These are phyloP conservation scores for Protobothrops flavoviridis DNA, from an alignment of 2,113 vertebrate species.

Conservation along the genomic window DNA sequence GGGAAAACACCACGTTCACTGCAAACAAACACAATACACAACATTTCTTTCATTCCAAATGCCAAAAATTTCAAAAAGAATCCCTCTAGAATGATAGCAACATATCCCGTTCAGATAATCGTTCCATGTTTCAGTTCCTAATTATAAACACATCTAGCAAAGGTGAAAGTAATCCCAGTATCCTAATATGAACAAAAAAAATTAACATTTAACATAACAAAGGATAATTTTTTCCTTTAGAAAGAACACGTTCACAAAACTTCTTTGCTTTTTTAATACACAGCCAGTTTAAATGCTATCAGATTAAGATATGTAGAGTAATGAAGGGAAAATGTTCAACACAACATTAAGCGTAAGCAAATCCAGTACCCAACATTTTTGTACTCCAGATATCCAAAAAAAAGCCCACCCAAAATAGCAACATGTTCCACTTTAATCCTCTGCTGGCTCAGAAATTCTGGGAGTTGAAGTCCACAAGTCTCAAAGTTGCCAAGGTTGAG, in stretches of 20 bases:
- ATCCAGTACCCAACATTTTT: not conserved
- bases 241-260: not conserved
- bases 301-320: not conserved
- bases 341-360: not conserved
- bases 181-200: not conserved
- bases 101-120: not conserved
- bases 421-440: not conserved
- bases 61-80: not conserved
- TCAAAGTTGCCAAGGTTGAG: too few relatives aligned
- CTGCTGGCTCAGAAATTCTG: too few relatives aligned
- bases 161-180: not conserved
- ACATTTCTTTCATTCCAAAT: not conserved
- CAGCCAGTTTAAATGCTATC: not conserved
- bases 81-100: not conserved
- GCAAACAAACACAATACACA: not conserved
- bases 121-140: not conserved
- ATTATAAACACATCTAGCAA: not conserved
- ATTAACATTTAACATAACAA: not conserved
- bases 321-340: not conserved
- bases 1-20: not conserved
- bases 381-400: not conserved
- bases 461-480: not conserved
- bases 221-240: not conserved
- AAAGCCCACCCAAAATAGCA: not conserved
- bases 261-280: not conserved